A percentile compares a stretch with the other conserved stretches of the same genome.
These are phyloP conservation scores for Scaeva pyrastri DNA, from an alignment of 2,888 invertebrate species.

Conservation along the genomic window DNA sequence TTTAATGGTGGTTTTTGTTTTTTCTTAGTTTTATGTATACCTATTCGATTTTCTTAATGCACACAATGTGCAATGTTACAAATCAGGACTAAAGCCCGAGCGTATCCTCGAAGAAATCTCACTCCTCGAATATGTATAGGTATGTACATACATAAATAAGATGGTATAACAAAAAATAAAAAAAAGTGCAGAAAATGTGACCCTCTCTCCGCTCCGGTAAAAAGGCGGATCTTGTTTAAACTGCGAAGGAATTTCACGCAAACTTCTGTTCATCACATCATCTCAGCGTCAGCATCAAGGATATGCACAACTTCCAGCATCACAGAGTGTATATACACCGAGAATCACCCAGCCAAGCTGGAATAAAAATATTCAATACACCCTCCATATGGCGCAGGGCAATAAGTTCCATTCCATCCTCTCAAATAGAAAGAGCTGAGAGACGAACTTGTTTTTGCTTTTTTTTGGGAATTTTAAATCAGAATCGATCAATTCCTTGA, in stretches of 20 bases:
- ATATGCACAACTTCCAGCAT: slow-evolving; percentile 10
- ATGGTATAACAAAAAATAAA: neutral
- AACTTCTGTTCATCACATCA: slow-evolving; percentile 54
- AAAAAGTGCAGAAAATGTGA: slow-evolving; percentile 20
- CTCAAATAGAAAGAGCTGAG: slow-evolving; percentile 23
- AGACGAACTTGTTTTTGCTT: slow-evolving; percentile 8
- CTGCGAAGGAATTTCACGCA: slow-evolving; percentile 60
- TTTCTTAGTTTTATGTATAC: neutral
- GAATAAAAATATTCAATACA: slow-evolving; percentile 70
- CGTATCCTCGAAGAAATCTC: slow-evolving; percentile 54
- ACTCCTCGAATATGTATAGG: slow-evolving; percentile 53
- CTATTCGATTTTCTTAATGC: slow-evolving; percentile 25
- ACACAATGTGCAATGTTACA: slow-evolving; percentile 62
- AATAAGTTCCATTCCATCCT: slow-evolving; percentile 34
- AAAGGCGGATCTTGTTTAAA: slow-evolving; percentile 68
- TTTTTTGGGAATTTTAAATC: slow-evolving; percentile 25
- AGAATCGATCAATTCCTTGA: slow-evolving; percentile 68
- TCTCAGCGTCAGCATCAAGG: slow-evolving; percentile 42
- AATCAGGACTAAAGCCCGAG: slow-evolving; percentile 65
- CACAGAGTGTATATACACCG: neutral
- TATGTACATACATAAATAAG: slow-evolving; percentile 26
- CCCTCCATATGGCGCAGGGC: slow-evolving; percentile 70
- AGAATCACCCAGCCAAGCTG: no score
- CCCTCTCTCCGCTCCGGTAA: no score
- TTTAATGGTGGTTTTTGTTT: slow-evolving; percentile 13